Evolutionary conservation across 2,888 invertebrate genomes (phyloP), one percentile per base, ranked within the genome.

Genomic region (Agrochola macilenta): DNA sequence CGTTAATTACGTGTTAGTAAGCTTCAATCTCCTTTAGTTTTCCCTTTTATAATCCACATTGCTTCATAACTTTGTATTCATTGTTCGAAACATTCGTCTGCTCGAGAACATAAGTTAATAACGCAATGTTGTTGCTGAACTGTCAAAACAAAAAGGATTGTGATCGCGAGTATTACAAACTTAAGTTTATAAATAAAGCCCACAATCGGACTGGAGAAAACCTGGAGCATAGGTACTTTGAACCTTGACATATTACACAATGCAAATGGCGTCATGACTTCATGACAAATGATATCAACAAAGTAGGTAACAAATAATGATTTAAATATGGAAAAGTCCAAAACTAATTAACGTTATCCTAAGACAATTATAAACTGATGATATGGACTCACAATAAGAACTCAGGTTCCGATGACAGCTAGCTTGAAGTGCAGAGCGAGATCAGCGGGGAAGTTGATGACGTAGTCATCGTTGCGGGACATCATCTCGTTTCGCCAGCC

Each of bases 401-500:
- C 43, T 17, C 30, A 43, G 14, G 75, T 20, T 8, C 0, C 43
- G 52, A 63, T 43, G 52, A 76, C 77, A 35, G 75, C 77, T 1
- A 76, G 43, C 43, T 76, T 76, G 43, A 77, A 77, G 11, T 77
- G 63, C 43, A 77, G n/a, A 17, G 60, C 60, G 76, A 75, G 76
- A 17, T 75, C 74, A 39, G 64, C 77, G 30, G 75, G 77, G 63
- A 76, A 76, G n/a, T n/a, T 63, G 52, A 76, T 30, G 20, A 30
- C 43, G 43, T 77, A 76, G 20, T 76, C 65, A 20, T 78, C 78
- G 8, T 76, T 78, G 23, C 49, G 81, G 0, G 84, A 78, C 26
- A 89, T 75, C 69, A 73, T 54, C 61, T 85, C 85, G 39, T 76
- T 30, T 17, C n/a, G 30, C 74, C 74, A 75, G 30, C 74, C 20